A percentile compares a stretch with the other conserved stretches of the same genome.
Evolutionary conservation across 2,888 invertebrate species (phyloP).

Genomic region (Tortrix viridana): DNA sequence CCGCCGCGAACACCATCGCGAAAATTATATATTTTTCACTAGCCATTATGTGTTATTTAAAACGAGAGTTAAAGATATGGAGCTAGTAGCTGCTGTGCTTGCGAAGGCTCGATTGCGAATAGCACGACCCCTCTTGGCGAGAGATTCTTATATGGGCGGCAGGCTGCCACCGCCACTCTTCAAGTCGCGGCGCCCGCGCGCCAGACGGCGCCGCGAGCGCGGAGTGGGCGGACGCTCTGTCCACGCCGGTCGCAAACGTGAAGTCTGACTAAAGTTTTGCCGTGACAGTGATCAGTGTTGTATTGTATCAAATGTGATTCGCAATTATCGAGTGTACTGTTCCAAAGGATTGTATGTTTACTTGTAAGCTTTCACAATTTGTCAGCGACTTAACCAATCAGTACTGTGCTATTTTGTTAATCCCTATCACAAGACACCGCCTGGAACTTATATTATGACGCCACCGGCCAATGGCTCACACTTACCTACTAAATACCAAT

Average conservation of each 20-base stretch:
- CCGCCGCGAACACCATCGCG: constrained; percentile 43
- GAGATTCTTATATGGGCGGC: constrained; percentile 20
- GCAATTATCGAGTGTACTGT: neutral
- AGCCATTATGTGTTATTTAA: constrained; percentile 33
- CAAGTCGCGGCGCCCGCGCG: neutral
- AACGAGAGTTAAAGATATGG: constrained; percentile 18
- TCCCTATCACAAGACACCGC: too few species aligned
- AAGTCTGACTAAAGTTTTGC: neutral
- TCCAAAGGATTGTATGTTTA: constrained; percentile 11
- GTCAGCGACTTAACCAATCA: neutral
- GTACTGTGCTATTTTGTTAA: neutral
- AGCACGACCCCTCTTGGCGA: constrained; percentile 45
- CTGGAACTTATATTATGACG: too few species aligned
- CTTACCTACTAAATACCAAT: too few species aligned
- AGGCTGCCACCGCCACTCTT: constrained; percentile 27
- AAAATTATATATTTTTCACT: constrained; percentile 41
- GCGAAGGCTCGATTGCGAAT: constrained; percentile 56
- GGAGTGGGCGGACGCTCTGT: constrained; percentile 39
- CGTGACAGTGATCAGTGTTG: constrained; percentile 26
- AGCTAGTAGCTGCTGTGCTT: constrained; percentile 48
- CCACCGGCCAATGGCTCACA: too few species aligned
- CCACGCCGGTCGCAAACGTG: neutral
- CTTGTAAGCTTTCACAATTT: constrained; percentile 2
- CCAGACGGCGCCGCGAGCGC: constrained; percentile 22
- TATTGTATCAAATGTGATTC: constrained; percentile 7